phyloP scores from a whole-genome alignment of 2,113 vertebrate species.

The Myrmecophaga tridactyla region DNA sequence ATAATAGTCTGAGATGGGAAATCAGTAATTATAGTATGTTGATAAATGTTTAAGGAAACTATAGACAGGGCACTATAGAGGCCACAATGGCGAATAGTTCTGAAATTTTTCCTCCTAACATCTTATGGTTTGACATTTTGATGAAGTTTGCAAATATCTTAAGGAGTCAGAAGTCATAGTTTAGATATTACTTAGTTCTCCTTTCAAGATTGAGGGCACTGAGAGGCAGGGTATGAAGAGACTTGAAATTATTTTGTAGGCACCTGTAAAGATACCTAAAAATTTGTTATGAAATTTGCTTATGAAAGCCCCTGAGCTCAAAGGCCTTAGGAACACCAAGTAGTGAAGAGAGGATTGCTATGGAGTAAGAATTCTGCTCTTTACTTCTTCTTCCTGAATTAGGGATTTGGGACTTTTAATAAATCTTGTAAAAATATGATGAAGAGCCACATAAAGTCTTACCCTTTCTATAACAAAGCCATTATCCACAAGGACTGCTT shows the following conservation, averaged over 20 bases:
- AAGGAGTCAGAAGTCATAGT: neutral
- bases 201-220: neutral
- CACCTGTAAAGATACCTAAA: neutral
- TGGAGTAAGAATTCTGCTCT: neutral
- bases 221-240: neutral
- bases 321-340: neutral
- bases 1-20: neutral
- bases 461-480: neutral
- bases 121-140: neutral
- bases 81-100: neutral
- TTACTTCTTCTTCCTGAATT: neutral
- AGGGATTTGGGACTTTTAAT: neutral
- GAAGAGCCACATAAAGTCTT: neutral
- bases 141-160: neutral
- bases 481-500: neutral
- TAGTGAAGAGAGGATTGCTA: neutral
- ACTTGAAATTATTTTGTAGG: neutral
- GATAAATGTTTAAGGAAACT: neutral
- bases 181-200: neutral
- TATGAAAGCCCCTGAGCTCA: neutral
- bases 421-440: neutral
- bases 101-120: too few species aligned
- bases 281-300: neutral
- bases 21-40: neutral
- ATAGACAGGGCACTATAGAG: neutral